These are phyloP conservation scores for Fistularia commersonii DNA, from an alignment of 2,797 vertebrate genomes.

Conservation along the genomic window DNA sequence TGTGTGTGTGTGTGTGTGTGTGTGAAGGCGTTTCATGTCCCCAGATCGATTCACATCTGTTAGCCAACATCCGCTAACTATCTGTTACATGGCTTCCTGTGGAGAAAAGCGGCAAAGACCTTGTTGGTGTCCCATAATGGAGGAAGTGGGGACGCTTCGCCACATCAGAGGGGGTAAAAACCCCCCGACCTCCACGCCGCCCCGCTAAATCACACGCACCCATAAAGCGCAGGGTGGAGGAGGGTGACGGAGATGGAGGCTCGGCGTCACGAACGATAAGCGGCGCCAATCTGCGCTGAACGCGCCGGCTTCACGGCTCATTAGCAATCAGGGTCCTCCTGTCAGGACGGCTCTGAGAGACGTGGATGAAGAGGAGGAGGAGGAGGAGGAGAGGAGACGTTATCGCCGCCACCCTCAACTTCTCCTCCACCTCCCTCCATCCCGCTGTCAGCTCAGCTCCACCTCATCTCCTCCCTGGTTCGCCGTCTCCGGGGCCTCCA, in stretches of 20 bases:
- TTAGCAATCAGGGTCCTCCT: conserved; percentile 70
- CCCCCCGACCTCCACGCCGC: conserved; percentile 61
- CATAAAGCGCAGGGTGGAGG: conserved; percentile 41
- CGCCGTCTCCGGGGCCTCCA: conserved; percentile 45
- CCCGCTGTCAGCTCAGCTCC: conserved; percentile 52
- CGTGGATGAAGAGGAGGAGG: conserved; percentile 43
- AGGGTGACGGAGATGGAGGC: conserved; percentile 10
- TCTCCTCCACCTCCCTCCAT: conserved; percentile 36
- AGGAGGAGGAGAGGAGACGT: conserved; percentile 36
- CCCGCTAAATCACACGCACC: conserved; percentile 60
- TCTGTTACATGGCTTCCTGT: no score
- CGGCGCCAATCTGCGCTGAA: conserved; percentile 68
- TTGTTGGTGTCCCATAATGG: conserved; percentile 45
- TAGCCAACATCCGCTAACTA: conserved; percentile 44
- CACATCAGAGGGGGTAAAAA: conserved; percentile 61
- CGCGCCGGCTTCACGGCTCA: conserved; percentile 69
- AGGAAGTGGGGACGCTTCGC: conserved; percentile 54
- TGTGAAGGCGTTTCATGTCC: conserved; percentile 42
- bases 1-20: no score
- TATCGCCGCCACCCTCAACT: conserved; percentile 28
- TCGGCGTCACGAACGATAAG: conserved; percentile 66
- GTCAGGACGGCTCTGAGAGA: conserved; percentile 54
- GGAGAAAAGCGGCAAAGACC: no score
- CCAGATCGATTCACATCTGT: conserved; percentile 51
- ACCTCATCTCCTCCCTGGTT: conserved; percentile 51